Base-by-base conservation (phyloP, 2,113 vertebrate genomes). In the Murina feae region DNA sequence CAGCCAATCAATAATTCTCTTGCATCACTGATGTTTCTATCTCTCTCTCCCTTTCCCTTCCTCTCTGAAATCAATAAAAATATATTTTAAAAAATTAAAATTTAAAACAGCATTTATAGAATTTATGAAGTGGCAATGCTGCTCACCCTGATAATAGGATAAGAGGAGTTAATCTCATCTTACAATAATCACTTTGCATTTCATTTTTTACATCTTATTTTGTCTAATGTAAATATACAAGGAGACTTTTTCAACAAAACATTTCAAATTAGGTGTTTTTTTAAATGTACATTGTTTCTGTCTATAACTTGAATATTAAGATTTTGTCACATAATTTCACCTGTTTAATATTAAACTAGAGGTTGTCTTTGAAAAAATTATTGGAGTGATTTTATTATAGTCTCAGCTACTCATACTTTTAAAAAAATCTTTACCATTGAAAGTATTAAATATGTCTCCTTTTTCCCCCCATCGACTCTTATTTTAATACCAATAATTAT, bases 401-500 rank as follows among this genome's bases (percentile, higher is more conserved):
- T 66, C 44, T 84, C 63, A 83, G 51, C 3, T 86, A 37, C 8
- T 23, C 14, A 90, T 47, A 84, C 75, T 81, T 90, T 72, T 28
- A 60, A 60, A 23, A 60, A 60, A 58, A 60, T 12, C 9, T 60
- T 60, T 25, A 60, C 28, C 23, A 60, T 28, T 60, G 58, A 60
- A 60, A 60, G 58, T 4, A 60, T 25, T 60, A 60, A 60, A 60
- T 60, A 28, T 60, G 58, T 60, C 25, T 60, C 20, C 23, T 60
- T 60, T 25, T 9, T 9, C 1, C 23, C 9, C 58, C 7, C 55
- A 60, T 60, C 20, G 3, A 60, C 58, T 60, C 14, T 89, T 39
- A 86, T 80, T 85, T 88, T 72, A 90, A 83, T 60, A 89, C 1
- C 49, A 58, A 89, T 53, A 87, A 79, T 71, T 92, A 90, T 4